Base-by-base conservation (phyloP, 2,888 invertebrate genomes). In the Chymomyza fuscimana region DNA sequence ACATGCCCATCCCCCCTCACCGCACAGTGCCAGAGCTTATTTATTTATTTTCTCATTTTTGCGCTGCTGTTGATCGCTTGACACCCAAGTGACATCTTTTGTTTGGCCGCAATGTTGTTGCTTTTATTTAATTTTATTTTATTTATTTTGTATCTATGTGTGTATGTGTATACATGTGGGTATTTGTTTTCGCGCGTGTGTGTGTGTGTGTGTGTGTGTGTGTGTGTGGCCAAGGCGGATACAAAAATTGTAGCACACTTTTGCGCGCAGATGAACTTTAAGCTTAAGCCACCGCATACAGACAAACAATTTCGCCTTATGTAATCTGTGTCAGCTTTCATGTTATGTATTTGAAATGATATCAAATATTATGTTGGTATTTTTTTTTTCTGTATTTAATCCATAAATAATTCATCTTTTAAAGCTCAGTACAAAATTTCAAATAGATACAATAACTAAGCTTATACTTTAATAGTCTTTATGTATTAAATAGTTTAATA, bases 31-130 rank as follows among this genome's bases (percentile, higher is more conserved):
- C 69, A 61, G 73, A 77, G 82, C 85, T 77, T 86, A 84, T 81
- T 76, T 81, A 81, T 86, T 82, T 82, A 84, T 84, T 85, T 76
- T 82, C 62, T 69, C 74, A 74, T 67, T 60, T 54, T 60, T 60
- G 36, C 60, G 60, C 60, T 32, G 60, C 60, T 60, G 15, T 60
- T 60, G 36, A 60, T 32, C 60, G 60, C 32, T 76, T 84, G 87
- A 87, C 82, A 82, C 67, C 73, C 69, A 78, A 81, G 80, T 82
- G 82, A 85, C 87, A 87, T 79, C 80, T 78, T 74, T 61, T 72
- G 74, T 65, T 65, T 70, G 70, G 63, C 58, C 54, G 22, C 54
- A 54, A 54, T 46, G 12, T 12, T 46, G 12, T 46, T 46, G 12
- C 40, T 46, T 46, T 46, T 46, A 46, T 46, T 12, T 46, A 46